A percentile compares a stretch with the other conserved stretches of the same genome.
Evolutionary conservation across 2,888 invertebrate genomes (phyloP).

Genomic region (Physocephala rufipes): DNA sequence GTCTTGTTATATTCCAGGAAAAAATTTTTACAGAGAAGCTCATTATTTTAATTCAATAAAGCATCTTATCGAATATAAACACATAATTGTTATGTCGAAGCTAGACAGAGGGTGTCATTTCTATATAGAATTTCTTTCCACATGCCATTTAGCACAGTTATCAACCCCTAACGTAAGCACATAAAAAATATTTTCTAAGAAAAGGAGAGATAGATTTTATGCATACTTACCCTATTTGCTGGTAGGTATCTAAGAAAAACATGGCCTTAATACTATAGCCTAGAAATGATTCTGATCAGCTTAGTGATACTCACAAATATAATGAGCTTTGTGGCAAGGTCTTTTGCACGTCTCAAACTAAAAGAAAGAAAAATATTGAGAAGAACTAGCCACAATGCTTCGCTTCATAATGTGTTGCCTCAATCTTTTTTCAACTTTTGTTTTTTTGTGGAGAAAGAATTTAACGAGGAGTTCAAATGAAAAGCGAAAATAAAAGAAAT

Average conservation of each 20-base stretch:
- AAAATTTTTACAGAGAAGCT: neutral
- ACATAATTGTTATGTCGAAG: neutral
- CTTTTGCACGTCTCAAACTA: no score
- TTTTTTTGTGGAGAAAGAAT: no score
- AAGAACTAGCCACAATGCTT: no score
- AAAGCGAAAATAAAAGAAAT: no score
- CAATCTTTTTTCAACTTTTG: no score
- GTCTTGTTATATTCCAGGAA: neutral
- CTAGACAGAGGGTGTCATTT: neutral
- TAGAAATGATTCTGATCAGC: neutral
- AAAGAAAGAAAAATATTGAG: no score
- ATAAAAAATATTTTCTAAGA: constrained; percentile 8
- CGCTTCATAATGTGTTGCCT: no score
- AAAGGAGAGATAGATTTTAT: neutral
- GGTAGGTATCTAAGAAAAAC: neutral
- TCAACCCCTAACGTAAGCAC: neutral
- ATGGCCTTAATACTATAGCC: constrained; percentile 18
- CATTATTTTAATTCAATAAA: neutral
- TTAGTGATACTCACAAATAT: no score
- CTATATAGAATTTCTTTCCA: neutral
- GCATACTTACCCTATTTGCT: neutral
- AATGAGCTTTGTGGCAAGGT: neutral
- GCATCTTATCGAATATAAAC: neutral
- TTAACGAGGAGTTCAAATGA: no score
- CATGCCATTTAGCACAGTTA: neutral